A percentile compares a stretch with the other conserved stretches of the same genome.
phyloP scores from a whole-genome alignment of 2,113 vertebrate genomes.

The Brachionichthys hirsutus region DNA sequence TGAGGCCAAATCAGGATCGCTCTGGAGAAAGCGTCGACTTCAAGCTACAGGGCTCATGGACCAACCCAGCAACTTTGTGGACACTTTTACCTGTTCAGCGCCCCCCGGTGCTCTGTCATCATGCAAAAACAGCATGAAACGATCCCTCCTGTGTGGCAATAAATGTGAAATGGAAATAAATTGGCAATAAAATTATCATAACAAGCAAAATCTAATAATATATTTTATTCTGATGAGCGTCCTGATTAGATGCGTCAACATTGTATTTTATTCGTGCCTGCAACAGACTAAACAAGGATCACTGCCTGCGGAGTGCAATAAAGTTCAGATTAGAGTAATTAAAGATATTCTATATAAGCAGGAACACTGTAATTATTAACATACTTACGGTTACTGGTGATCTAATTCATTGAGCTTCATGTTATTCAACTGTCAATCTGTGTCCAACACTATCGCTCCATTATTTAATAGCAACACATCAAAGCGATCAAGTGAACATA shows the following conservation, averaged over 20 bases:
- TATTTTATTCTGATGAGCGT: slow-evolving; percentile 34
- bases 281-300: slow-evolving; percentile 29
- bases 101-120: no score
- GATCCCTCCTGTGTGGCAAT: slow-evolving; percentile 28
- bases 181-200: slow-evolving; percentile 49
- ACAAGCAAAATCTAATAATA: slow-evolving; percentile 39
- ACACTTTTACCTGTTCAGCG: no score
- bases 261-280: slow-evolving; percentile 16
- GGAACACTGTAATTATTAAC: slow-evolving; percentile 12
- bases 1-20: no score
- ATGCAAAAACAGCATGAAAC: slow-evolving; percentile 20
- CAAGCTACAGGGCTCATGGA: no score
- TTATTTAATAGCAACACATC: background rate
- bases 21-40: no score
- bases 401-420: slow-evolving; percentile 2
- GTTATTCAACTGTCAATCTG: background rate
- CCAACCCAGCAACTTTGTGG: no score
- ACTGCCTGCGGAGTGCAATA: slow-evolving; percentile 29
- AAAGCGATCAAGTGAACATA: background rate
- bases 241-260: slow-evolving; percentile 30
- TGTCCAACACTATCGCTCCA: background rate
- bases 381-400: background rate
- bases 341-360: slow-evolving; percentile 29
- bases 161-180: slow-evolving; percentile 39
- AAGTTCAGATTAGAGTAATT: slow-evolving; percentile 25